Evolutionary conservation across 2,888 invertebrate genomes (phyloP).

Genomic region (Eutolmus rufibarbis): DNA sequence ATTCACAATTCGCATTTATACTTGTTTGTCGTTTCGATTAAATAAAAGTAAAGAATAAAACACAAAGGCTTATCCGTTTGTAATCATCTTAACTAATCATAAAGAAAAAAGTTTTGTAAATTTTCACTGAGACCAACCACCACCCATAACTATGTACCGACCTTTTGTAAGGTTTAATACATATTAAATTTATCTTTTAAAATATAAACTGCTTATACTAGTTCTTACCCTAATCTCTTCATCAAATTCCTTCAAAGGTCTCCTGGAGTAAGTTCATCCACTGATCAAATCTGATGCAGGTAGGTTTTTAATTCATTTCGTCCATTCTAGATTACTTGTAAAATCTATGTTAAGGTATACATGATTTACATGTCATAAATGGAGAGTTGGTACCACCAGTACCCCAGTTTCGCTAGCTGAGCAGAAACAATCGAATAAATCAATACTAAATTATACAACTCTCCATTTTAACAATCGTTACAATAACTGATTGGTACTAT

Average conservation of each 20-base stretch:
- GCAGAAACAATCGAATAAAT: neutral
- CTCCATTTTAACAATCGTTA: constrained; percentile 4
- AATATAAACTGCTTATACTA: constrained; percentile 53
- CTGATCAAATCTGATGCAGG: constrained; percentile 57
- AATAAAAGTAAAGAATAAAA: constrained; percentile 51
- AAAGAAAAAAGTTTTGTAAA: neutral
- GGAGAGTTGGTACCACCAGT: neutral
- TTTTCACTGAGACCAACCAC: neutral
- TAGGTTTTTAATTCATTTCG: constrained; percentile 42
- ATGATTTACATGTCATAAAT: constrained; percentile 6
- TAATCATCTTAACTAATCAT: constrained; percentile 61
- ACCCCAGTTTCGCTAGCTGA: neutral
- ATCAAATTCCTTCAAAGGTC: constrained; percentile 60
- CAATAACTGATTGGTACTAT: constrained; percentile 16
- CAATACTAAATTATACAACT: constrained; percentile 1
- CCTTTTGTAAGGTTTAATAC: constrained; percentile 37
- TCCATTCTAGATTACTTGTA: constrained; percentile 23
- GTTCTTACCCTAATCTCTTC: constrained; percentile 59
- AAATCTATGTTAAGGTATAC: neutral
- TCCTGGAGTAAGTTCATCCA: constrained; percentile 64
- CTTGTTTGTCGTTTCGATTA: neutral
- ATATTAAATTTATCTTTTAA: constrained; percentile 48
- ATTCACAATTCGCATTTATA: constrained; percentile 27
- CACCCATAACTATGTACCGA: constrained; percentile 11
- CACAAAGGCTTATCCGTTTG: constrained; percentile 63